Evolutionary conservation across 2,113 vertebrate genomes (phyloP).

Genomic region (Gopherus evgoodei): DNA sequence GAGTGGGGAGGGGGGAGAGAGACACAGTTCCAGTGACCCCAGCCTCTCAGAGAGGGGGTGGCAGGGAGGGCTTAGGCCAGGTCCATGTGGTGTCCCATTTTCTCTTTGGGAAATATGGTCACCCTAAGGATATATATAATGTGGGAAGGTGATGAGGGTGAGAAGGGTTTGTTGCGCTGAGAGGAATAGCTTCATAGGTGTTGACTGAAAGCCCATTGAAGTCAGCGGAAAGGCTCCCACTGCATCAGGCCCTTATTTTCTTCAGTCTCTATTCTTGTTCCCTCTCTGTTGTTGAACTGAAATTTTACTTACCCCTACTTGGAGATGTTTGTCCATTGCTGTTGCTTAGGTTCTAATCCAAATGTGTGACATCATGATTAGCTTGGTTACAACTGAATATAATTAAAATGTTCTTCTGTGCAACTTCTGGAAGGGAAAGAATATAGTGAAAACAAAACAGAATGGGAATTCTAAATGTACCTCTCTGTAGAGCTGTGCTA

Average conservation of each 20-base stretch:
- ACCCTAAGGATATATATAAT: background rate
- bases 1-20: no score
- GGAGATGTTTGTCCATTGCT: background rate
- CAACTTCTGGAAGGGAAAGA: background rate
- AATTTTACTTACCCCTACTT: background rate
- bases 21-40: no score
- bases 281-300: background rate
- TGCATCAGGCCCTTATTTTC: background rate
- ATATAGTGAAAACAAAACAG: background rate
- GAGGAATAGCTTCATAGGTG: background rate
- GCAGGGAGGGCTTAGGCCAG: no score
- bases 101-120: no score
- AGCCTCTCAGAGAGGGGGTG: no score
- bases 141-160: background rate
- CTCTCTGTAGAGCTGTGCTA: background rate
- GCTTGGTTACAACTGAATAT: background rate
- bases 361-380: slow-evolving; percentile 8
- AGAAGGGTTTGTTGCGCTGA: background rate
- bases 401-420: background rate
- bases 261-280: background rate
- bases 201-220: background rate
- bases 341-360: background rate
- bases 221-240: background rate
- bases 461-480: background rate
- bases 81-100: no score